Base-by-base conservation (phyloP, 1,140 invertebrate genomes). In the Brachionus asplanchnoidis region DNA sequence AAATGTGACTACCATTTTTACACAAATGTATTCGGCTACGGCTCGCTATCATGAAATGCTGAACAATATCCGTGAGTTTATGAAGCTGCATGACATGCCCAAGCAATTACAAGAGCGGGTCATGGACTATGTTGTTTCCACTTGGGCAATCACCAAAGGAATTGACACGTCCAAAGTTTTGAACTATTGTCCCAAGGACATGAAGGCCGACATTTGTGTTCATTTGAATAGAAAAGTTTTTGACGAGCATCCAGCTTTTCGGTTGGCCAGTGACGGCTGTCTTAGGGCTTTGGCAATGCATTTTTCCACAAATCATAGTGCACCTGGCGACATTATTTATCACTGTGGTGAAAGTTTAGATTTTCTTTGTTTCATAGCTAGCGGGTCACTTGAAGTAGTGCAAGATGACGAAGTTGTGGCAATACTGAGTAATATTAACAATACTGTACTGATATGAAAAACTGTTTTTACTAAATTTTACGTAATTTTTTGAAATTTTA, bases 31-130 rank as follows among this genome's bases (percentile, higher is more conserved):
- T 65, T 97, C 96, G 46, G 96, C 97, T 3, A 99, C 97, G 73
- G 97, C 97, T 75, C 95, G 98, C 90, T 99, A 99, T 90, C 98
- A 99, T 91, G 97, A 99, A 88, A 99, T 99, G 97, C 91, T 99
- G 86, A 99, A 98, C 91, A 99, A 97, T 89, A 97, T 99, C 14
- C 92, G 97, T 40, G 97, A 99, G 90, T 99, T 99, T 90, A 99
- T 99, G 96, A 99, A 99, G 91, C 92, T 99, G 60, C 97, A 99
- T 91, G 97, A 99, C 91, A 96, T 99, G 85, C 98, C 98, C 3
- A 98, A 98, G 91, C 96, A 97, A 46, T 92, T 99, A 14, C 97
- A 95, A 86, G 98, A 99, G 90, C 91, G 98, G 78, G 97, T 99
- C 75, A 99, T 99, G 96, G 98, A 99, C 91, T 99, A 99, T 91